Evolutionary conservation across 1,140 invertebrate genomes (phyloP), one percentile per base, ranked within the genome.

Genomic region (Microvelia longipes): DNA sequence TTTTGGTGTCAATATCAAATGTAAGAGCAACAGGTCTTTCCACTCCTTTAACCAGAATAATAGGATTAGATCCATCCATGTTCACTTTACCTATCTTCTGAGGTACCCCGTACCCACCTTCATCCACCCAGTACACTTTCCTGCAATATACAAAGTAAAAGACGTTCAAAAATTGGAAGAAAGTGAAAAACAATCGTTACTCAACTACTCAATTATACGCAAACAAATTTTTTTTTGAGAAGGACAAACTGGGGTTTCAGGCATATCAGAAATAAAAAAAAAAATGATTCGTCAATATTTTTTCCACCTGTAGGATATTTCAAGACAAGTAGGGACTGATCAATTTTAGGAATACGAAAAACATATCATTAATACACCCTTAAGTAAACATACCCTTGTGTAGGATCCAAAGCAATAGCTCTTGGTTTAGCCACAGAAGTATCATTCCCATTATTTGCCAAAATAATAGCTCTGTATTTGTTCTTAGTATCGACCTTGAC

Each of bases 111-210:
- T 85, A 89, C 19, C 92, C 93, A 2, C 96, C 97, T 73, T 93
- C 91, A 77, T 99, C 97, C 1, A 96, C 85, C 96, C 96, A 99
- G 80, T 94, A 98, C 5, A 98, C 79, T 82, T 90, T 90, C 62
- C 89, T 89, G 75, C 65, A 82, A 28, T 68, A 68, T 71, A 67
- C 35, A 29, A 35, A 67, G 15, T 71, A 68, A 26, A 35, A 24
- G 25, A 25, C 50, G 24, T 68, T n/a, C n/a, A n/a, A n/a, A n/a
- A n/a, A n/a, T 29, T 28, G 19, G 27, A n/a, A n/a, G n/a, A n/a
- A n/a, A n/a, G n/a, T n/a, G n/a, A 19, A n/a, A 14, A 65, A 28
- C 2, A 27, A 24, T 65, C 28, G 63, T 65, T 13, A 65, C 25
- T 13, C 14, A 1, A 25, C 24, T 25, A 61, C 13, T 14, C n/a